Percentiles rank a stretch among this genome's conserved stretches.
Conservation (phyloP, 2,113 vertebrate species). For the Garra rufa region DNA sequence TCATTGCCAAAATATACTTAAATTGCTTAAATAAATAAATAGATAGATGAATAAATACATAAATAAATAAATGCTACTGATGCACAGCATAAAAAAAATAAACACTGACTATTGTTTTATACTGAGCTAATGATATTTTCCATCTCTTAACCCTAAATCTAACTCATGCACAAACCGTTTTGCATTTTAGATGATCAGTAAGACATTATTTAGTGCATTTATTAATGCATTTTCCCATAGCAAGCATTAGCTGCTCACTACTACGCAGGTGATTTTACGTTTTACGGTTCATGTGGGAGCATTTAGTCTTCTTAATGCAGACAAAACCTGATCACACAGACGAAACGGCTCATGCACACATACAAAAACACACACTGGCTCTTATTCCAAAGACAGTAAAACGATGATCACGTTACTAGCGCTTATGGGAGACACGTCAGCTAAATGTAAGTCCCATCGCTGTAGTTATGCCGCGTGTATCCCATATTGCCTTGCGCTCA, state of each 20-base stretch:
- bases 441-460: neutral
- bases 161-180: neutral
- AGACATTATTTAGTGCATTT: neutral
- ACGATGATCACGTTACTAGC: neutral
- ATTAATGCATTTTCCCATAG: neutral
- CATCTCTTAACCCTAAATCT: neutral
- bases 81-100: too few species aligned
- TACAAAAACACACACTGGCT: constrained; percentile 2
- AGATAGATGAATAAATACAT: too few species aligned
- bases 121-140: neutral
- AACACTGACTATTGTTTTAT: too few species aligned
- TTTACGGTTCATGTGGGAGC: neutral
- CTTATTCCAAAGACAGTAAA: neutral
- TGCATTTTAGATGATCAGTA: neutral
- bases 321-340: neutral
- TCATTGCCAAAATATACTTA: too few species aligned
- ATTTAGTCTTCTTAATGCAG: neutral
- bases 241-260: neutral
- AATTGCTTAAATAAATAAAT: too few species aligned
- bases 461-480: neutral
- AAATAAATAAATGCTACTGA: too few species aligned
- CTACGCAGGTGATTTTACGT: neutral
- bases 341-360: neutral
- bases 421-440: neutral
- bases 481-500: neutral